Base-by-base conservation (phyloP, 2,888 invertebrate species). In the Melanophora roralis region DNA sequence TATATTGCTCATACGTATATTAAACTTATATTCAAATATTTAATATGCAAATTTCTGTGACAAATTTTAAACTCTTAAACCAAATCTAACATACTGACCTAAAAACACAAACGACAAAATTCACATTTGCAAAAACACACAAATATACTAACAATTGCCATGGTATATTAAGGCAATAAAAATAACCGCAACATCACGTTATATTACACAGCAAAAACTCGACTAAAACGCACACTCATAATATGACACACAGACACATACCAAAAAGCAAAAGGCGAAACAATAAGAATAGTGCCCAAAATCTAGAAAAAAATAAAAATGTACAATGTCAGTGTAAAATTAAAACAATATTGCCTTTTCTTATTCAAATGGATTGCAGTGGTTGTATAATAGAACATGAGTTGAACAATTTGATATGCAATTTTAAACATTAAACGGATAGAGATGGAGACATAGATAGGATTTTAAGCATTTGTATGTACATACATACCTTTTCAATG, bases 271-370 rank as follows among this genome's bases (percentile, higher is more conserved):
- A 77, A 64, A 71, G 40, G 34, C 43, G 32, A 49, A 51, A 23
- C 32, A 16, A 55, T 27, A 27, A 34, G 14, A 21, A 16, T 6
- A 45, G 11, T 11, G 12, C 1, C 21, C 7, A 14, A 12, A 21
- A n/a, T 27, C 9, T 19, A 14, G 4, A 34, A 23, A 38, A n/a
- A 47, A 40, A 47, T 16, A 67, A 72, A 67, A 53, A 53, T 60
- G 60, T 45, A 78, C 76, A 80, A 73, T 80, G 76, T 80, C 76
- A 43, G 67, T 51, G 72, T 49, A 76, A 68, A 76, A 80, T 80
- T 80, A 76, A 76, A 80, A 76, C 80, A 80, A 80, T 80, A 80
- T 80, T 76, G 76, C 72, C 76, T 76, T 76, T 76, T 27, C 6
- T 27, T 27, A 5, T 27, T 3, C 72, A 64, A 76, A 68, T 68